Conservation (phyloP, 2,113 vertebrate genomes). For the Struthidea cinerea region DNA sequence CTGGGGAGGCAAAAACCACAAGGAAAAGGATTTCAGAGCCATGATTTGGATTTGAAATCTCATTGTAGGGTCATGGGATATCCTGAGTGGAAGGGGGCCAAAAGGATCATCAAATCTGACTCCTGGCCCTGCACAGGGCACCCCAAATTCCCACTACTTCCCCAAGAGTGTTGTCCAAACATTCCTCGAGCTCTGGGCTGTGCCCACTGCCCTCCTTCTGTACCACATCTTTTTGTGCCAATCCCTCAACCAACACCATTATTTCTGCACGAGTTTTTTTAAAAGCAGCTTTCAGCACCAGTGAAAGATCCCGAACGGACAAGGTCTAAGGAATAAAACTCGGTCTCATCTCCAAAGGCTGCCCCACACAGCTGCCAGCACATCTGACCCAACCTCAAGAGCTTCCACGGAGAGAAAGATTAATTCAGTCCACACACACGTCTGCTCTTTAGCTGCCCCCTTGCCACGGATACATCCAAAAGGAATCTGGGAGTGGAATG, state of each 20-base stretch:
- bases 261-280: neutral
- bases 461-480: neutral
- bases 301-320: neutral
- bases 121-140: neutral
- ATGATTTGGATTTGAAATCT: too few relatives aligned
- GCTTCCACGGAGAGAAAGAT: neutral
- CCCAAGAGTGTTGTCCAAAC: neutral
- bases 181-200: neutral
- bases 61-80: too few relatives aligned
- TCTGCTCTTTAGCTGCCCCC: conserved; percentile 19
- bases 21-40: too few relatives aligned
- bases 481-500: neutral
- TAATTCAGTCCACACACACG: neutral
- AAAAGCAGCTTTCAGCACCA: neutral
- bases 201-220: neutral
- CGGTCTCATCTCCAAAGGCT: neutral
- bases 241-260: neutral
- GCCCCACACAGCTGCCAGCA: neutral
- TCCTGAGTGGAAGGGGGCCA: neutral
- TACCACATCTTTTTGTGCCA: neutral
- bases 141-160: neutral
- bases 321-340: neutral
- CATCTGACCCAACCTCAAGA: neutral
- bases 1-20: too few relatives aligned
- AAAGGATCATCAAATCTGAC: neutral